Percentiles rank a stretch among this genome's conserved stretches.
phyloP scores from a whole-genome alignment of 1,140 invertebrate species.

The Araneus ventricosus region DNA sequence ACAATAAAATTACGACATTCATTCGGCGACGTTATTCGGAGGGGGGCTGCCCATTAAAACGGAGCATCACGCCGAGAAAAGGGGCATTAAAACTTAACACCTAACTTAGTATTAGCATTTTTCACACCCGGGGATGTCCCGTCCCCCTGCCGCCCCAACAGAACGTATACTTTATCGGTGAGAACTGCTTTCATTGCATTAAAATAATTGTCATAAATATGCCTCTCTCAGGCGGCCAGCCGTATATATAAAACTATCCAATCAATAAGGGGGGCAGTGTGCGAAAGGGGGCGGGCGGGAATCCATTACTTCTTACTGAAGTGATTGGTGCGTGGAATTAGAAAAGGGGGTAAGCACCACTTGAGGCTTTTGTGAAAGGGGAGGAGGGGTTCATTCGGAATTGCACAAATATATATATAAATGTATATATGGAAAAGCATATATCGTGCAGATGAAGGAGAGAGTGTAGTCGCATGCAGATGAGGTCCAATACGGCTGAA shows the following conservation, averaged over 20 bases:
- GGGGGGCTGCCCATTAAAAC: conserved; percentile 59
- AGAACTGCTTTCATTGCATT: conserved; percentile 72
- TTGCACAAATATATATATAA: conserved; percentile 66
- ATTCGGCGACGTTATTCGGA: background rate
- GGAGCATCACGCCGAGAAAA: conserved; percentile 31
- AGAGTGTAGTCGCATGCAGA: conserved; percentile 27
- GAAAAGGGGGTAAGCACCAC: conserved; percentile 46
- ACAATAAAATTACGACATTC: conserved; percentile 75
- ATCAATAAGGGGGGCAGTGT: conserved; percentile 33
- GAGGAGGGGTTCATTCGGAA: conserved; percentile 46
- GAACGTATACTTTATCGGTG: conserved; percentile 13
- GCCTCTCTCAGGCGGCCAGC: conserved; percentile 39
- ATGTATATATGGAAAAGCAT: conserved; percentile 62
- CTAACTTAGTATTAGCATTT: conserved; percentile 75
- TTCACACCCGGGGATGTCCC: conserved; percentile 46
- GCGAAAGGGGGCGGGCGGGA: background rate
- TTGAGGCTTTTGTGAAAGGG: conserved; percentile 62
- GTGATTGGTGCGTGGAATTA: conserved; percentile 72
- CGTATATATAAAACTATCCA: conserved; percentile 60
- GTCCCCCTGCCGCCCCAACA: background rate
- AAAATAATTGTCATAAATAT: conserved; percentile 76
- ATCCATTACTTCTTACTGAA: conserved; percentile 67
- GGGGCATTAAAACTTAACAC: conserved; percentile 76
- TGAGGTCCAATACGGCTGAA: conserved; percentile 40
- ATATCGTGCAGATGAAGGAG: conserved; percentile 61